phyloP scores from a whole-genome alignment of 2,113 vertebrate genomes.

The Psittacus erithacus region DNA sequence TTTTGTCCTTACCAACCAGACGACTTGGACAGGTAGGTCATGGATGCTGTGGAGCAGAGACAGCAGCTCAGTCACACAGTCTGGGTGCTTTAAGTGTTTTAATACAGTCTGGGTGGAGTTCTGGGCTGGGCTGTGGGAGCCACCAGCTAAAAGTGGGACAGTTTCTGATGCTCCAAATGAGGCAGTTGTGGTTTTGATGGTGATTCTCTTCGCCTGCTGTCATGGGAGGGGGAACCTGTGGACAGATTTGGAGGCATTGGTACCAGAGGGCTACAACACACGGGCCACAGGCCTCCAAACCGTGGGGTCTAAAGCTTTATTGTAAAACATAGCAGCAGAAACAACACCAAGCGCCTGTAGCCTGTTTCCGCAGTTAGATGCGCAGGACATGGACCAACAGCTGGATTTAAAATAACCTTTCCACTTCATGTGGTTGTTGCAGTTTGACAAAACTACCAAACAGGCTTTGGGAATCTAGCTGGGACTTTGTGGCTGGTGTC shows the following conservation, averaged over 20 bases:
- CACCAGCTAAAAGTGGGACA: not conserved
- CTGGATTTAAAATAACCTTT: not conserved
- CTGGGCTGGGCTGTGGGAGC: not conserved
- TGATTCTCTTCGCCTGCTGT: not conserved
- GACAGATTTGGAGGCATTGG: not conserved
- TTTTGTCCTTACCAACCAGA: conserved; percentile 87
- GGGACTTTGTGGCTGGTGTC: not conserved
- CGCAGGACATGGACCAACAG: not conserved
- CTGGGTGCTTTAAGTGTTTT: not conserved
- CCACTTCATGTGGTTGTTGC: not conserved
- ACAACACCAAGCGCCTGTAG: not conserved
- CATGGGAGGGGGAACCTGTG: not conserved
- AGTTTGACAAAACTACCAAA: not conserved
- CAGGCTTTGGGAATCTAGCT: not conserved
- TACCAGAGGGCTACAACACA: not conserved
- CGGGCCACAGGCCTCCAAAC: not conserved
- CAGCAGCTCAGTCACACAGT: not conserved
- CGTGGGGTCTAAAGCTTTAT: not conserved
- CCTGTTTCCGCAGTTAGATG: not conserved
- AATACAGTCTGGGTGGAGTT: not conserved
- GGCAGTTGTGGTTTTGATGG: not conserved
- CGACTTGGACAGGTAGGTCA: conserved; percentile 87
- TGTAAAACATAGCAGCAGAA: not conserved
- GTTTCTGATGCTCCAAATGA: not conserved
- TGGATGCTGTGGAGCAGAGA: not conserved